These are phyloP conservation scores for Petaurus breviceps DNA, from an alignment of 2,113 vertebrate genomes.

Conservation along the genomic window DNA sequence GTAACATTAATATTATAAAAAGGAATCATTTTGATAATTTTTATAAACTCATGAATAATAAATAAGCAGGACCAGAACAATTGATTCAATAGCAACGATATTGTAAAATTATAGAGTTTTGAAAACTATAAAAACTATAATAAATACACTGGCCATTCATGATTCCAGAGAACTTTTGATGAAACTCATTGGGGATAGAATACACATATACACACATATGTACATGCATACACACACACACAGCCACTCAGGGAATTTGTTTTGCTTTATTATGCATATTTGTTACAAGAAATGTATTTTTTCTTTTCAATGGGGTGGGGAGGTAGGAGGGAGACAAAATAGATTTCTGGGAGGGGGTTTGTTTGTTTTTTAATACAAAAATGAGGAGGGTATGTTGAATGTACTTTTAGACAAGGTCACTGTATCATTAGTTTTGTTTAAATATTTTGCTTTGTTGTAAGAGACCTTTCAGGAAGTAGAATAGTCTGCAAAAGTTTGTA, in stretches of 20 bases:
- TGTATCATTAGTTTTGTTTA: background rate
- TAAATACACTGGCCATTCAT: background rate
- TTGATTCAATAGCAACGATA: background rate
- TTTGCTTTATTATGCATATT: background rate
- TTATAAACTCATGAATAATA: background rate
- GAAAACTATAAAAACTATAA: background rate
- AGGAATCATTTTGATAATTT: background rate
- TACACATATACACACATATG: background rate
- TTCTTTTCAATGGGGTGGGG: background rate
- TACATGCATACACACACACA: rapidly evolving
- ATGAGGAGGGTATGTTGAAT: background rate
- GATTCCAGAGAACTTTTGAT: background rate
- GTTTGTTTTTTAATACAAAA: background rate
- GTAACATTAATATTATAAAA: background rate
- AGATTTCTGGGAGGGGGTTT: background rate
- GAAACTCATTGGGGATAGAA: background rate
- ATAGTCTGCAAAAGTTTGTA: background rate
- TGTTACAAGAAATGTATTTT: background rate
- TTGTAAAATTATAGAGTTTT: background rate
- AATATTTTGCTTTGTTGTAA: background rate
- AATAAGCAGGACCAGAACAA: background rate
- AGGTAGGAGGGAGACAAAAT: background rate
- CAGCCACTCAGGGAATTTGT: background rate
- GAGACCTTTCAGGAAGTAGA: background rate
- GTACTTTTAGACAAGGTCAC: background rate